Evolutionary conservation across 2,797 vertebrate species (phyloP).

Genomic region (Eupleurogrammus muticus): DNA sequence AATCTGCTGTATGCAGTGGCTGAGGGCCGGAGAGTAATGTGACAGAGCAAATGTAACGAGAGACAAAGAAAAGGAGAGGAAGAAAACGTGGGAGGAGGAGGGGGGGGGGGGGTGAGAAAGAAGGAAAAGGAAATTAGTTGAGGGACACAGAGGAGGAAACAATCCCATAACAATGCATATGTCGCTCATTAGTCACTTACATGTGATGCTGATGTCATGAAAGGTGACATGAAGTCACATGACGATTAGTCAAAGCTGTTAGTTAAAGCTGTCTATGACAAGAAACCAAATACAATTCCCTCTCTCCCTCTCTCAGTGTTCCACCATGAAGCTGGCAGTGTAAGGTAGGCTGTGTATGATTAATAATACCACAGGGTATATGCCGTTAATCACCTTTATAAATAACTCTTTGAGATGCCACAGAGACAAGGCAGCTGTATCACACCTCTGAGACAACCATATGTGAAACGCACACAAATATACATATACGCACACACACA

Average conservation of each 20-base stretch:
- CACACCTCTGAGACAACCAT: slow-evolving; percentile 63
- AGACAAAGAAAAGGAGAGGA: slow-evolving; percentile 7
- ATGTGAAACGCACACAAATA: slow-evolving; percentile 58
- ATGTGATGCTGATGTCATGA: slow-evolving; percentile 17
- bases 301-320: slow-evolving; percentile 14
- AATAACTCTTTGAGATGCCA: slow-evolving; percentile 73
- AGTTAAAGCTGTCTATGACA: slow-evolving; percentile 15
- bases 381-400: slow-evolving; percentile 82
- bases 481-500: slow-evolving; percentile 11
- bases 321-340: slow-evolving; percentile 51
- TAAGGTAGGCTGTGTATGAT: slow-evolving; percentile 69
- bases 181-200: slow-evolving; percentile 20
- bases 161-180: slow-evolving; percentile 14
- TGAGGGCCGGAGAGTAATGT: slow-evolving; percentile 66
- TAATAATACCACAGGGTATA: slow-evolving; percentile 71
- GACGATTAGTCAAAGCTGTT: slow-evolving; percentile 8
- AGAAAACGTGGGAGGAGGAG: slow-evolving; percentile 1
- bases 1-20: slow-evolving; percentile 93
- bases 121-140: slow-evolving; percentile 9
- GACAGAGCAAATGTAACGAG: slow-evolving; percentile 31
- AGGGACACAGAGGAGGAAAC: slow-evolving; percentile 21
- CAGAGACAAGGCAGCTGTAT: slow-evolving; percentile 68
- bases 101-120: slow-evolving; percentile 15
- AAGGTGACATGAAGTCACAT: slow-evolving; percentile 22
- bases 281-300: slow-evolving; percentile 19